phyloP scores from a whole-genome alignment of 2,113 vertebrate species.

The Lampris incognitus region DNA sequence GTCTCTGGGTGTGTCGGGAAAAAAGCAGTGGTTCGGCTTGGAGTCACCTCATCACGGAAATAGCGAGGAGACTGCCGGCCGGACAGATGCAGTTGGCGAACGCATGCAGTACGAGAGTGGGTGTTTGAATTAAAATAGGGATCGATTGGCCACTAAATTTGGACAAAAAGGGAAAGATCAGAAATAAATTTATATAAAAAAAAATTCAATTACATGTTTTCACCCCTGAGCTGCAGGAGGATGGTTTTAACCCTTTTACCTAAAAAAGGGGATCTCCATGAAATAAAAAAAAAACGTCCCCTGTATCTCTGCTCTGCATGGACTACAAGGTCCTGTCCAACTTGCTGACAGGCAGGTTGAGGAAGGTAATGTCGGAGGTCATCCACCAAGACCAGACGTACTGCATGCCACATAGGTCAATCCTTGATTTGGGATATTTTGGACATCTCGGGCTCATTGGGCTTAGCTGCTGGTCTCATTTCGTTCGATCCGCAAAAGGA shows the following conservation, averaged over 20 bases:
- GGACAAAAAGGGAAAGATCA: too few species aligned
- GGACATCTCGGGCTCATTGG: background rate
- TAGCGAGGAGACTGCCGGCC: too few species aligned
- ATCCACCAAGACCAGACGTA: background rate
- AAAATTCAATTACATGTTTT: background rate
- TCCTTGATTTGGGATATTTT: background rate
- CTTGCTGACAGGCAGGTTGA: background rate
- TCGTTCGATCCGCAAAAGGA: background rate
- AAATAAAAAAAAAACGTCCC: slow-evolving; percentile 20
- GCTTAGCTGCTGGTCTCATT: background rate
- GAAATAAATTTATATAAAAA: too few species aligned
- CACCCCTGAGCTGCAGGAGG: slow-evolving; percentile 13
- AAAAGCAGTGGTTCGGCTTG: too few species aligned
- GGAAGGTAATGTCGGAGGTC: background rate
- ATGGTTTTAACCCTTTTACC: background rate
- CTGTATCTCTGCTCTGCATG: slow-evolving; percentile 8
- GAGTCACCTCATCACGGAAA: too few species aligned
- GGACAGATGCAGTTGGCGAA: too few species aligned
- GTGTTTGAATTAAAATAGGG: too few species aligned
- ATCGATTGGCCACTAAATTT: too few species aligned
- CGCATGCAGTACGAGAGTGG: too few species aligned
- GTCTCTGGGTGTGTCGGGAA: too few species aligned
- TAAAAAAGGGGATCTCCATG: slow-evolving; percentile 12
- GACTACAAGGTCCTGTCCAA: slow-evolving; percentile 27
- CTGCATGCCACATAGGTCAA: background rate